A percentile compares a stretch with the other conserved stretches of the same genome.
phyloP scores from a whole-genome alignment of 2,113 vertebrate species.

The Apus apus region DNA sequence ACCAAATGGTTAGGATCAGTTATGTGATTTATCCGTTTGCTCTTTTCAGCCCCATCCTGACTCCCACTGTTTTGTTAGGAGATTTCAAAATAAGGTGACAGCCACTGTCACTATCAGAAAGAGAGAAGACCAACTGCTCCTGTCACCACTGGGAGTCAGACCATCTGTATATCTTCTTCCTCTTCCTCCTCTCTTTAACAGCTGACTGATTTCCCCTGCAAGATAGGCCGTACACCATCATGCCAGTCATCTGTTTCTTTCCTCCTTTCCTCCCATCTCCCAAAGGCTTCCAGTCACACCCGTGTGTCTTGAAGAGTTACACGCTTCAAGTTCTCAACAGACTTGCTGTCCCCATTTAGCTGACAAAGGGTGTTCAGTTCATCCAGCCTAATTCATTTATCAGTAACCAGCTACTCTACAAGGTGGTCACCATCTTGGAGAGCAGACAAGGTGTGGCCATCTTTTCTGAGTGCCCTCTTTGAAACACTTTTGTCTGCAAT shows the following conservation, averaged over 20 bases:
- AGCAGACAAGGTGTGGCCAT: neutral
- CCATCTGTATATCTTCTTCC: constrained; percentile 15
- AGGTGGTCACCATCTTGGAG: neutral
- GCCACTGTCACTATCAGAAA: neutral
- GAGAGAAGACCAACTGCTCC: constrained; percentile 16
- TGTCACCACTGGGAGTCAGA: constrained; percentile 11
- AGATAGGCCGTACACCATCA: accelerated
- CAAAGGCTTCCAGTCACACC: neutral
- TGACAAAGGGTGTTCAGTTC: neutral
- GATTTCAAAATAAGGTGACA: constrained; percentile 3
- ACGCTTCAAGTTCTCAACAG: neutral
- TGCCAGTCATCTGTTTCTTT: neutral
- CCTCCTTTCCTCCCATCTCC: neutral
- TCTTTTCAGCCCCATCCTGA: neutral
- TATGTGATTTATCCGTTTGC: neutral
- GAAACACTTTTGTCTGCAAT: neutral
- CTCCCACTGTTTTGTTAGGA: neutral
- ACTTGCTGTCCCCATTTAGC: neutral
- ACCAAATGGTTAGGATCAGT: neutral
- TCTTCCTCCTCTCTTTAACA: neutral
- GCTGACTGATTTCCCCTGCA: neutral
- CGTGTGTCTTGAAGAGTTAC: neutral
- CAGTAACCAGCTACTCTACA: neutral
- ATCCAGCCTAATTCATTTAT: neutral
- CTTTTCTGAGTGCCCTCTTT: neutral